These are phyloP conservation scores for Vespertilio murinus DNA, from an alignment of 2,797 vertebrate genomes.

Conservation along the genomic window DNA sequence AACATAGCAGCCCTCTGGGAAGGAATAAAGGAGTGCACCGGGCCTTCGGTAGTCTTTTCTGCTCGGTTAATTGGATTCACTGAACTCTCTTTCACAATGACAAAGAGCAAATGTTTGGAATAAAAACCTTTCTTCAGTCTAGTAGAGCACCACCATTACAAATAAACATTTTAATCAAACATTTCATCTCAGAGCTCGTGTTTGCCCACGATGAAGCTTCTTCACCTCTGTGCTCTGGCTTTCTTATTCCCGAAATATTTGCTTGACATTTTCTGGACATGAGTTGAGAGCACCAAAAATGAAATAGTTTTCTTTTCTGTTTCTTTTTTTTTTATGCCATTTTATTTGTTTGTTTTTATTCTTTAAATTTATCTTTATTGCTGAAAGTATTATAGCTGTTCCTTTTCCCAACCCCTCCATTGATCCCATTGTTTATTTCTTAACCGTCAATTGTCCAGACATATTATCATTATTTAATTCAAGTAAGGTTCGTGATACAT, in stretches of 20 bases:
- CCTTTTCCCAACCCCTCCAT: too few species aligned
- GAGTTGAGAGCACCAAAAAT: background rate
- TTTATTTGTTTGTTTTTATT: background rate
- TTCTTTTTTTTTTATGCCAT: background rate
- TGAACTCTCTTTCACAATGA: slow-evolving; percentile 54
- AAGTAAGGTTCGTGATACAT: background rate
- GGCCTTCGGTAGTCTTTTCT: slow-evolving; percentile 45
- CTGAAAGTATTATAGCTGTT: too few species aligned
- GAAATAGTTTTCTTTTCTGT: background rate
- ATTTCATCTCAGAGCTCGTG: slow-evolving; percentile 56
- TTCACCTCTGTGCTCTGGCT: background rate
- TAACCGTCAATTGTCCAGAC: background rate
- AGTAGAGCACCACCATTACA: slow-evolving; percentile 52
- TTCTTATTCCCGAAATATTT: slow-evolving; percentile 63
- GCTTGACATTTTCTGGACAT: slow-evolving; percentile 31
- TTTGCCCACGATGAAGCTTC: slow-evolving; percentile 51
- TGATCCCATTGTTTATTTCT: background rate
- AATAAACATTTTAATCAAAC: slow-evolving; percentile 71
- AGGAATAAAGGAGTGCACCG: slow-evolving; percentile 18
- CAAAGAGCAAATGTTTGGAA: slow-evolving; percentile 66
- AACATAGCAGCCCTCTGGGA: background rate
- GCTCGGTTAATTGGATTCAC: slow-evolving; percentile 68
- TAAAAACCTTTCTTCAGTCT: slow-evolving; percentile 47
- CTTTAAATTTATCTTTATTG: too few species aligned
- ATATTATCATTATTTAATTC: background rate